Evolutionary conservation across 2,797 vertebrate genomes (phyloP), one percentile per base, ranked within the genome.

Genomic region (Hyperoplus lanceolatus): DNA sequence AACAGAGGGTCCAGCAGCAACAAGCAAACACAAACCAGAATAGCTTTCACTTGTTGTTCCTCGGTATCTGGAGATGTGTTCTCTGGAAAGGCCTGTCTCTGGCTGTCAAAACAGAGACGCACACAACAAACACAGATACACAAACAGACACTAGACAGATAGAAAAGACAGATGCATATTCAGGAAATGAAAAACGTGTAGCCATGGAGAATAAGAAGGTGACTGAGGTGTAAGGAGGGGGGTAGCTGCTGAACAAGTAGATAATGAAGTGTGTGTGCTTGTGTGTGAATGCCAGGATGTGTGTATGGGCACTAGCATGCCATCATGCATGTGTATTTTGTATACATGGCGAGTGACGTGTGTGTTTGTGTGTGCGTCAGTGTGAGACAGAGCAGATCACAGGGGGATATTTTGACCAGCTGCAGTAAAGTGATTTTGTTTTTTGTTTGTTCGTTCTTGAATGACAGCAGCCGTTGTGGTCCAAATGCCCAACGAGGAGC

Each of bases 31-130:
- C 79, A 80, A 89, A 73, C 29, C 3, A 85, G 91, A 91, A 89
- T 79, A 85, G 82, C 82, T 78, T 89, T 87, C 85, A 88, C 86
- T 91, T 88, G 86, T 89, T 91, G 79, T 90, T 87, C 82, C 72
- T 84, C 61, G 68, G 87, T 90, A 88, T 90, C 90, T 82, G 70
- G 90, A 90, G 92, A 93, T 89, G 85, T 77, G 80, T 83, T 88
- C 81, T 77, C 48, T 74, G 75, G 74, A 82, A 90, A 84, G 70
- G 36, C 71, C 67, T 68, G 83, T 87, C 79, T 85, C 70, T 83
- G 74, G 69, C 81, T 88, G 75, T 90, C 86, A 90, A 84, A 87
- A 81, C 55, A 77, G 45, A 85, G 10, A 51, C 50, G 78, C 72
- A 81, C 57, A 21, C 16, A 73, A 65, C 58, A 74, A 2, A 81